Base-by-base conservation (phyloP, 37 sponge, comb jelly and placozoan species). In the Haliclona indistincta region DNA sequence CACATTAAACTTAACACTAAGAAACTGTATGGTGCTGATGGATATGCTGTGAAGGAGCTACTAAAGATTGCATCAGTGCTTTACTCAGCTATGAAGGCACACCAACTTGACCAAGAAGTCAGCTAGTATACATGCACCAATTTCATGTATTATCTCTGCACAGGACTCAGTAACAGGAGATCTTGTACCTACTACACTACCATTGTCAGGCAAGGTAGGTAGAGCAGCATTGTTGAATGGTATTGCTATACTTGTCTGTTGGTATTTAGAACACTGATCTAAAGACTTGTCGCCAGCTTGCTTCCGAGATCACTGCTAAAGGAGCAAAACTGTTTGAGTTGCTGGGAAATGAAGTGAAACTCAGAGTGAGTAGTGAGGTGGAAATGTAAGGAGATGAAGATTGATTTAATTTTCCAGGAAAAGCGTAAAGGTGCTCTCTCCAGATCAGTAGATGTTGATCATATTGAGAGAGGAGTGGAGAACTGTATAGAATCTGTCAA, bases 31-130 rank as follows among this genome's bases (percentile, higher is more conserved):
- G 71, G 78, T 65, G 99, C 99, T 4, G 99, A 98, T 68, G 99
- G 99, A 5, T 93, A 98, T 77, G 93, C 93, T 42, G 99, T 98
- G n/a, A 92, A 98, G 76, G 99, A 98, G 63, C 81, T 98, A 43
- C 65, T 98, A 54, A 98, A 98, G 64, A 75, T 98, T 3, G 76
- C 94, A 20, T 75, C 91, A 3, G 54, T 95, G 37, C 89, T 98
- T 3, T 93, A 95, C 76, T 64, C 83, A 43, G 99, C 99, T 7
- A 89, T 98, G 88, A 63, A 60, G 13, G 64, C 91, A 22, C 75
- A 81, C 42, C 54, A 74, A 22, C 39, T 37, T 4, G 58, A 67
- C 0, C 53, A 52, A 66, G 56, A 26, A n/a, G n/a, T n/a, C n/a
- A n/a, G n/a, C 56, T 29, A 26, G 4, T 55, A 3, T 4, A 4